Evolutionary conservation across 35 echinoderm and acorn worm species (phyloP).

Genomic region (Patiria miniata): DNA sequence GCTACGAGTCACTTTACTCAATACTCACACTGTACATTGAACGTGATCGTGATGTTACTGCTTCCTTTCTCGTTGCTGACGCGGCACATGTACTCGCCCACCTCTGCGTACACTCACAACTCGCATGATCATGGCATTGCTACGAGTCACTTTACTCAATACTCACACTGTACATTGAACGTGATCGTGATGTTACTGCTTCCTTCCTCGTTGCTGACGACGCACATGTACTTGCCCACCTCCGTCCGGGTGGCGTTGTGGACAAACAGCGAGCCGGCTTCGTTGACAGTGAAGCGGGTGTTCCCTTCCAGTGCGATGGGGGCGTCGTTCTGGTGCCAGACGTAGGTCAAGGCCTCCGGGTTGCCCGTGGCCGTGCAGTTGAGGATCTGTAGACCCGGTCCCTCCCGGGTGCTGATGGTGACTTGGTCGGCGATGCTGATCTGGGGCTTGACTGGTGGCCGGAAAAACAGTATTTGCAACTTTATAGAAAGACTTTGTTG

Average conservation of each 20-base stretch:
- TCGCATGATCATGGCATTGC: too few species aligned
- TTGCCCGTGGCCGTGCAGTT: conserved; percentile 71
- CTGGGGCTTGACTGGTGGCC: conserved; percentile 54
- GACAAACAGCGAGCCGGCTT: conserved; percentile 66
- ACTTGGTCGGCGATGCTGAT: conserved; percentile 51
- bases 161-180: conserved; percentile 51
- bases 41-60: conserved; percentile 45
- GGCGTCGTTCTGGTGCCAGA: conserved; percentile 63
- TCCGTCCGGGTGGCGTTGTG: conserved; percentile 61
- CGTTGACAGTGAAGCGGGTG: conserved; percentile 48
- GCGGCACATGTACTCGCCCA: conserved; percentile 58
- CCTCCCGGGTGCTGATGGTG: conserved; percentile 51
- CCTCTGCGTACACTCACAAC: too few species aligned
- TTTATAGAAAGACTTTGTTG: too few species aligned
- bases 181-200: conserved; percentile 47
- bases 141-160: conserved; percentile 26
- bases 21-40: conserved; percentile 52
- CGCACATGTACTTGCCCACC: conserved; percentile 61
- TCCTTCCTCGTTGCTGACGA: conserved; percentile 76
- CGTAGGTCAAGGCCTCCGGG: conserved; percentile 56
- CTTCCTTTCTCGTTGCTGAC: conserved; percentile 73
- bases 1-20: too few species aligned
- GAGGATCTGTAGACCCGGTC: conserved; percentile 26
- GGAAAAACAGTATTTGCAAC: conserved; percentile 1
- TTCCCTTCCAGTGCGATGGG: conserved; percentile 30